A percentile compares a stretch with the other conserved stretches of the same genome.
phyloP scores from a whole-genome alignment of 2,113 vertebrate species.

The Mastomys coucha region DNA sequence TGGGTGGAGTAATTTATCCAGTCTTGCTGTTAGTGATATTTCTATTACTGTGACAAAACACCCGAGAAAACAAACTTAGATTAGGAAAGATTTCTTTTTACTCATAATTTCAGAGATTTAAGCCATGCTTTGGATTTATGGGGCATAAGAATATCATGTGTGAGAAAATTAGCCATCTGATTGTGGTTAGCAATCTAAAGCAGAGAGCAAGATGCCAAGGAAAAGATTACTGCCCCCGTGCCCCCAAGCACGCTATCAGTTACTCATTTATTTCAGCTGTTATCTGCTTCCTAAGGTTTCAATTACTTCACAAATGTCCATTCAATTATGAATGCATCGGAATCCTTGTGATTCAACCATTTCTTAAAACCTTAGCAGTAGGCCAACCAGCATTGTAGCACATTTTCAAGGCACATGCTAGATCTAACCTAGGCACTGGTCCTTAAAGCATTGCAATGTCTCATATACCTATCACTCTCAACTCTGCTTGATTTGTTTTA shows the following conservation, averaged over 20 bases:
- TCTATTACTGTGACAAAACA: not conserved
- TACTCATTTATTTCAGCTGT: not conserved
- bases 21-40: not conserved
- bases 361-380: not conserved
- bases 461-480: rapidly evolving
- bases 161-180: not conserved
- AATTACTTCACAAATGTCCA: too few species aligned
- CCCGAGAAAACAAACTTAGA: not conserved
- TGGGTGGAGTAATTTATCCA: not conserved
- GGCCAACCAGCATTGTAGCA: not conserved
- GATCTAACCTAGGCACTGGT: not conserved
- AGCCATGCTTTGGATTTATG: too few species aligned
- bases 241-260: not conserved
- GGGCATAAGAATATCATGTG: not conserved
- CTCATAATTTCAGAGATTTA: not conserved
- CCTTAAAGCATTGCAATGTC: not conserved
- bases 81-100: not conserved
- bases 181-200: not conserved
- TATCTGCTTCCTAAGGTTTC: not conserved
- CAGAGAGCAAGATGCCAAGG: not conserved
- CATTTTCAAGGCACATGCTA: not conserved
- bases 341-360: not conserved
- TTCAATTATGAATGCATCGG: not conserved
- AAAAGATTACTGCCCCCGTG: rapidly evolving
- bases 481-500: not conserved